Conservation (phyloP, 1,140 invertebrate species). For the Drosophila sulfurigaster region DNA sequence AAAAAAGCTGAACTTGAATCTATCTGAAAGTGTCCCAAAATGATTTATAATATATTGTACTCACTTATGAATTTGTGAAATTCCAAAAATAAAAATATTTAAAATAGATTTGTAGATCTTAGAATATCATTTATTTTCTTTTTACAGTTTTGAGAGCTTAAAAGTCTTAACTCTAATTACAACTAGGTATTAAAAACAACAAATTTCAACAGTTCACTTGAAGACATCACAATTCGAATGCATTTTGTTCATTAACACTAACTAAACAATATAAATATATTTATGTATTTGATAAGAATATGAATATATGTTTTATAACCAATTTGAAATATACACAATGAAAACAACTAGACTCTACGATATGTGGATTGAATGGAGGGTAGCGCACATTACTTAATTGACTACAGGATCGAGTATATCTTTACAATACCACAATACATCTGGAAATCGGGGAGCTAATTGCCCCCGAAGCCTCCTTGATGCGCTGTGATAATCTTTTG, state of each 20-base stretch:
- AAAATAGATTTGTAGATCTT: neutral
- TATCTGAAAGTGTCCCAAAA: too few relatives aligned
- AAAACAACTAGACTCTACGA: slow-evolving; percentile 65
- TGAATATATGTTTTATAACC: slow-evolving; percentile 54
- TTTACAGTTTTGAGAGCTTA: slow-evolving; percentile 57
- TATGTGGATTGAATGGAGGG: slow-evolving; percentile 33
- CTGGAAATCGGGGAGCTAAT: slow-evolving; percentile 23
- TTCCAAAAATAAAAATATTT: neutral
- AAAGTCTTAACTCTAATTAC: slow-evolving; percentile 41
- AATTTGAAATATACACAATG: slow-evolving; percentile 74
- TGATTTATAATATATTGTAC: too few relatives aligned
- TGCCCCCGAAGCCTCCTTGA: slow-evolving; percentile 35
- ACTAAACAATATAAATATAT: slow-evolving; percentile 74
- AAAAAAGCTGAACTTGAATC: too few relatives aligned
- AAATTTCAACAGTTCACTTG: slow-evolving; percentile 82
- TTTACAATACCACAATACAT: slow-evolving; percentile 42
- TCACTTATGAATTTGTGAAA: neutral
- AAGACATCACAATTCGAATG: slow-evolving; percentile 77
- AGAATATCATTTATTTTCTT: slow-evolving; percentile 42
- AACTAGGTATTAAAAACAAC: slow-evolving; percentile 58
- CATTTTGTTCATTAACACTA: slow-evolving; percentile 53
- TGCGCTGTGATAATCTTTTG: slow-evolving; percentile 69
- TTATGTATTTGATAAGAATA: slow-evolving; percentile 40
- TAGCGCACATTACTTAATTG: slow-evolving; percentile 48
- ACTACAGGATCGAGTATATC: slow-evolving; percentile 60